Percentiles rank a stretch among this genome's conserved stretches.
phyloP scores from a whole-genome alignment of 2,797 vertebrate species.

The Crenichthys baileyi region DNA sequence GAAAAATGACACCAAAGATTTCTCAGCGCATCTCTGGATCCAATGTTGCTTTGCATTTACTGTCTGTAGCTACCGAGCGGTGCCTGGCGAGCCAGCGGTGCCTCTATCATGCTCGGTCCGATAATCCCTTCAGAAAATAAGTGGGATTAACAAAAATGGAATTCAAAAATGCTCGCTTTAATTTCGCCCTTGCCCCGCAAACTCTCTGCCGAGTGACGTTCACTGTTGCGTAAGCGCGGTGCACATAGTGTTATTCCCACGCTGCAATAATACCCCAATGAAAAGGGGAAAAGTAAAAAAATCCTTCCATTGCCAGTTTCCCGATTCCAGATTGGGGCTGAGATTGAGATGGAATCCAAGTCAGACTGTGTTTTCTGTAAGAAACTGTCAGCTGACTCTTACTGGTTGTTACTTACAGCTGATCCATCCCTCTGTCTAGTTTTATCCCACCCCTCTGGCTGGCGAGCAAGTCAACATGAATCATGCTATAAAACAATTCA shows the following conservation, averaged over 20 bases:
- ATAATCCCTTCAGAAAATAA: conserved; percentile 83
- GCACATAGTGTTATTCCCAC: conserved; percentile 19
- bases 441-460: background rate
- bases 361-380: conserved; percentile 20
- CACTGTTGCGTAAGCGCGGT: conserved; percentile 73
- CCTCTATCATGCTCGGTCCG: conserved; percentile 78
- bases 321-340: background rate
- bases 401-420: conserved; percentile 33
- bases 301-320: background rate
- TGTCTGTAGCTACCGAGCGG: conserved; percentile 34
- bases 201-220: conserved; percentile 57
- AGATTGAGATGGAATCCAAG: background rate
- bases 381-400: conserved; percentile 36
- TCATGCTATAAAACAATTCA: background rate
- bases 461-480: background rate
- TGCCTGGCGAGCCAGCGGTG: conserved; percentile 50
- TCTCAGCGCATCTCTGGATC: conserved; percentile 19
- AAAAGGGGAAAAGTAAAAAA: conserved; percentile 2
- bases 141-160: conserved; percentile 78
- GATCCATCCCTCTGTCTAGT: conserved; percentile 25
- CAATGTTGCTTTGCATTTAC: conserved; percentile 17
- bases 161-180: conserved; percentile 78
- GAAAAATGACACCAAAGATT: conserved; percentile 1
- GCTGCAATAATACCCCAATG: conserved; percentile 24
- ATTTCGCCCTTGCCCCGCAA: conserved; percentile 69